Percentiles rank a stretch among this genome's conserved stretches.
Evolutionary conservation across 1,140 invertebrate species (phyloP).

Genomic region (Nebria ingens): DNA sequence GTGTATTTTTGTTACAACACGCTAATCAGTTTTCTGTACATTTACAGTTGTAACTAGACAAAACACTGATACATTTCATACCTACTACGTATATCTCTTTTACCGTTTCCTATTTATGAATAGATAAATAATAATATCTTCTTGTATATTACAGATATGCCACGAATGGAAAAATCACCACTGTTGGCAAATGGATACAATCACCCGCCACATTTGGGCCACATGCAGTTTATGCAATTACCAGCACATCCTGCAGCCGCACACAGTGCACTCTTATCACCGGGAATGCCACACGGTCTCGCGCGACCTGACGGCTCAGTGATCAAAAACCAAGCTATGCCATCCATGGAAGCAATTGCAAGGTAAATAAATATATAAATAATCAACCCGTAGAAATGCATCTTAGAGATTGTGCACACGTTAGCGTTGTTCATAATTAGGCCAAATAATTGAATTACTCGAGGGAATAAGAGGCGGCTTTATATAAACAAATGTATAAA

Average conservation of each 20-base stretch:
- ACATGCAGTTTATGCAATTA: conserved; percentile 82
- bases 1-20: background rate
- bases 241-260: conserved; percentile 46
- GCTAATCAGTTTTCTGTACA: too few relatives aligned
- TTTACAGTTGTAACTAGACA: too few relatives aligned
- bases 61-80: too few relatives aligned
- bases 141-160: conserved; percentile 66
- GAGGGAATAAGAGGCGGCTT: too few relatives aligned
- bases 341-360: conserved; percentile 75
- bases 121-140: too few relatives aligned
- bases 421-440: background rate
- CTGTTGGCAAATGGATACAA: conserved; percentile 89
- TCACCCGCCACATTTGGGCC: conserved; percentile 81
- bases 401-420: too few relatives aligned
- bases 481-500: background rate
- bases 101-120: too few relatives aligned
- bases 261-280: conserved; percentile 70
- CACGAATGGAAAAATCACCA: conserved; percentile 81
- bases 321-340: conserved; percentile 64
- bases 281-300: conserved; percentile 75
- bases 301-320: conserved; percentile 56
- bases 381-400: too few relatives aligned
- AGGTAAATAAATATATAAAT: conserved; percentile 44
- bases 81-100: too few relatives aligned
- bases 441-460: conserved; percentile 1